Conservation (phyloP, 2,888 invertebrate genomes). For the Chrysina gloriosa region DNA sequence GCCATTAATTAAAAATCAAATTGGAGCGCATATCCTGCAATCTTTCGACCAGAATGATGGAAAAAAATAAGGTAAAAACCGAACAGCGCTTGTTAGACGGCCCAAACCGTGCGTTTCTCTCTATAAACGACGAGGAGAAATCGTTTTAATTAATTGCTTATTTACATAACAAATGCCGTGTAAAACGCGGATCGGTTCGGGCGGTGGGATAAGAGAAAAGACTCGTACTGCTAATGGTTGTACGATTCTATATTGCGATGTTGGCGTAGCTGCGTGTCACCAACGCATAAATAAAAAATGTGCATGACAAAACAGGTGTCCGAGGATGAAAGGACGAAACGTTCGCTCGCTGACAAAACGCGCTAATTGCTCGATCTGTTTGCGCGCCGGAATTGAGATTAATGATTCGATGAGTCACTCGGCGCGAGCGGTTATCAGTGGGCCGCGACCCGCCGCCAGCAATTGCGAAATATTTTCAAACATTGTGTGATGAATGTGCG, state of each 20-base stretch:
- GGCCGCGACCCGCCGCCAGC: neutral
- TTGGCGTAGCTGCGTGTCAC: neutral
- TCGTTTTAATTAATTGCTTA: neutral
- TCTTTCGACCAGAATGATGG: too few species aligned
- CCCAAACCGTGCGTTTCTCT: neutral
- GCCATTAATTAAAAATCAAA: conserved; percentile 19
- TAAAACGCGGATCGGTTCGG: neutral
- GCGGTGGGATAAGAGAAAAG: too few species aligned
- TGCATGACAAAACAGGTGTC: conserved; percentile 13
- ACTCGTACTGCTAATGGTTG: too few species aligned
- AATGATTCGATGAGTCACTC: conserved; percentile 23
- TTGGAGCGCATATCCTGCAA: conserved; percentile 14
- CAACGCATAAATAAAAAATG: neutral
- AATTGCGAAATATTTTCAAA: conserved; percentile 1
- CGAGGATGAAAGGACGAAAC: neutral
- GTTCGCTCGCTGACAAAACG: neutral
- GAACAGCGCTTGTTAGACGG: too few species aligned
- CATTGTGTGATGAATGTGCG: neutral
- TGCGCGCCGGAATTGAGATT: conserved; percentile 7
- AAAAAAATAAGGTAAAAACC: too few species aligned
- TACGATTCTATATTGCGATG: neutral
- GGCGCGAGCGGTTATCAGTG: neutral
- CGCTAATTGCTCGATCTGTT: conserved; percentile 9
- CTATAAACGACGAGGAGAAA: neutral
- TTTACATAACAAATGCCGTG: neutral